These are phyloP conservation scores for Ametastegia equiseti DNA, from an alignment of 2,888 invertebrate genomes.

Conservation along the genomic window DNA sequence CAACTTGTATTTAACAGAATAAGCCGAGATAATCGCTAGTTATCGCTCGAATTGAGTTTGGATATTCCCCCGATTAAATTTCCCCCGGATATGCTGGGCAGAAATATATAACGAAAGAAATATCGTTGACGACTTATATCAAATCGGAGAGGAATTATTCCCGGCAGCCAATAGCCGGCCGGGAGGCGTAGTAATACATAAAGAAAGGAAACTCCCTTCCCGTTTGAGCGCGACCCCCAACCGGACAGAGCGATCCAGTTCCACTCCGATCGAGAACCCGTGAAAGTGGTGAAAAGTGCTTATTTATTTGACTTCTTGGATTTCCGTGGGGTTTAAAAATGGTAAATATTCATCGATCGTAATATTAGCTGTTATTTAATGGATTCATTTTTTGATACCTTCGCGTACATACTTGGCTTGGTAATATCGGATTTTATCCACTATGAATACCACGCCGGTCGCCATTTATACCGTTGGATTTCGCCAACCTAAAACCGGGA, in stretches of 20 bases:
- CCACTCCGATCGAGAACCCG: constrained; percentile 67
- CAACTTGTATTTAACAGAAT: not conserved
- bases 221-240: constrained; percentile 71
- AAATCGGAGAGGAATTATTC: constrained; percentile 15
- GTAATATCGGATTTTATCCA: not conserved
- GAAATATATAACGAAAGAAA: not conserved
- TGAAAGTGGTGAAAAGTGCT: constrained; percentile 72
- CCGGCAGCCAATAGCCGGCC: constrained; percentile 36
- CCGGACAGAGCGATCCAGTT: constrained; percentile 71
- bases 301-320: constrained; percentile 68
- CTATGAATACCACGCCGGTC: constrained; percentile 24
- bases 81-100: too few species aligned
- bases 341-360: constrained; percentile 71
- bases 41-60: not conserved
- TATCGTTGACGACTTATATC: not conserved
- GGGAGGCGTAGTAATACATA: constrained; percentile 67
- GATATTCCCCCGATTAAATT: not conserved
- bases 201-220: constrained; percentile 72
- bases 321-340: constrained; percentile 67
- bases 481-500: not conserved
- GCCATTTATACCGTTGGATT: constrained; percentile 45
- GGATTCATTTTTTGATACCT: too few species aligned
- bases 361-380: too few species aligned
- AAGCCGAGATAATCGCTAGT: not conserved
- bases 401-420: too few species aligned